Base-by-base conservation (phyloP, 2,888 invertebrate genomes). In the Eupelmus urozonus region DNA sequence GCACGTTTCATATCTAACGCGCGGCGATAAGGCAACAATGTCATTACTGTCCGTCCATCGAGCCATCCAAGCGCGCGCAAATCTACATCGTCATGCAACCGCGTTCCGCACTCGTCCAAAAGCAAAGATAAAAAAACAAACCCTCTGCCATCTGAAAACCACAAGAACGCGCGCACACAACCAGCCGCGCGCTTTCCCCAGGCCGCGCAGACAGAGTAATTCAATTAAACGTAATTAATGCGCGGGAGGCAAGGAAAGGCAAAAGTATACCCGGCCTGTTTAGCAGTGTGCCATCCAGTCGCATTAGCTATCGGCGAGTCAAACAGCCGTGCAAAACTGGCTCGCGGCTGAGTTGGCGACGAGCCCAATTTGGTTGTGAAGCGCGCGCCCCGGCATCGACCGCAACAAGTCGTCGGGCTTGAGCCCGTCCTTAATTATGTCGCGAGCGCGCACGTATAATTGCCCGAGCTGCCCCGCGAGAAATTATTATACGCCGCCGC, bases 371-470 rank as follows among this genome's bases (percentile, higher is more conserved):
- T 65, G 73, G 76, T 74, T 51, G 55, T 49, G 57, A 62, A 53
- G 62, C 27, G 27, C 5, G n/a, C n/a, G 49, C 49, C 29, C 3
- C 7, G 7, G 27, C 42, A 74, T 66, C 66, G 51, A 51, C 62
- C 69, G 83, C 81, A 80, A 80, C 82, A 77, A 80, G 81, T 81
- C 80, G 59, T 60, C 55, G 73, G 18, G 77, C 20, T 53, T 13
- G 34, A 34, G 29, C 13, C 74, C 67, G 76, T 69, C 79, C 79
- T 81, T 84, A 84, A 84, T 84, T 84, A 83, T 81, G 80, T 76
- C 80, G 72, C 60, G 75, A 23, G 20, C 49, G 18, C 60, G 45
- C 20, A 34, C 20, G 23, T 74, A 49, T 74, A 74, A 65, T 71
- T 62, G 40, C 53, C n/a, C 45, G n/a, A 45, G 45, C 45, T n/a